Evolutionary conservation across 2,113 vertebrate genomes (phyloP).

Genomic region (Triplophysa siluroides): DNA sequence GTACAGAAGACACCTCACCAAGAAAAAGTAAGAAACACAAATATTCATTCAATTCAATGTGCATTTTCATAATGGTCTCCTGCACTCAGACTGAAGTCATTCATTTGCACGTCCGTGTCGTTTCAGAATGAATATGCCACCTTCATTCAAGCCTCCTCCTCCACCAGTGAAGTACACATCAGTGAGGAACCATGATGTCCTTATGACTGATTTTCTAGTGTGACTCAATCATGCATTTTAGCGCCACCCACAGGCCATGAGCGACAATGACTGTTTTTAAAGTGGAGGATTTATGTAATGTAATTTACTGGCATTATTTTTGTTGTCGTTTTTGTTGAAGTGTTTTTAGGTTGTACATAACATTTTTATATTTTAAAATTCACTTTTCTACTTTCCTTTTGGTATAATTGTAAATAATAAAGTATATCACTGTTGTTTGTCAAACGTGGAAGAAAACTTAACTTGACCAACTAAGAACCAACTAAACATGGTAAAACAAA

Average conservation of each 20-base stretch:
- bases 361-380: too few species aligned
- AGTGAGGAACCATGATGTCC: conserved; percentile 27
- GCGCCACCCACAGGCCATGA: neutral
- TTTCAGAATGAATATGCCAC: conserved; percentile 67
- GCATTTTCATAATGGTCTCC: neutral
- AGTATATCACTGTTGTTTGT: too few species aligned
- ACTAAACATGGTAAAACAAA: too few species aligned
- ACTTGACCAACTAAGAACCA: too few species aligned
- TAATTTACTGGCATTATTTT: neutral
- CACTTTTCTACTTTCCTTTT: too few species aligned
- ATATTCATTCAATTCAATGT: neutral
- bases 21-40: conserved; percentile 56
- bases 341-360: neutral
- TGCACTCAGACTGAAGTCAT: neutral
- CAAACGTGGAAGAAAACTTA: too few species aligned
- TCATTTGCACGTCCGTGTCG: neutral
- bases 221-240: conserved; percentile 18
- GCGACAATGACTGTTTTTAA: neutral
- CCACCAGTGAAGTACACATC: conserved; percentile 70
- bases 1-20: conserved; percentile 53
- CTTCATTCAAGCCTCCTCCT: conserved; percentile 74
- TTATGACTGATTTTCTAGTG: conserved; percentile 37
- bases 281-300: neutral
- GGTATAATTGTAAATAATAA: too few species aligned
- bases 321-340: neutral